Evolutionary conservation across 2,888 invertebrate genomes (phyloP), one percentile per base, ranked within the genome.

Genomic region (Hirtodrosophila duncani): DNA sequence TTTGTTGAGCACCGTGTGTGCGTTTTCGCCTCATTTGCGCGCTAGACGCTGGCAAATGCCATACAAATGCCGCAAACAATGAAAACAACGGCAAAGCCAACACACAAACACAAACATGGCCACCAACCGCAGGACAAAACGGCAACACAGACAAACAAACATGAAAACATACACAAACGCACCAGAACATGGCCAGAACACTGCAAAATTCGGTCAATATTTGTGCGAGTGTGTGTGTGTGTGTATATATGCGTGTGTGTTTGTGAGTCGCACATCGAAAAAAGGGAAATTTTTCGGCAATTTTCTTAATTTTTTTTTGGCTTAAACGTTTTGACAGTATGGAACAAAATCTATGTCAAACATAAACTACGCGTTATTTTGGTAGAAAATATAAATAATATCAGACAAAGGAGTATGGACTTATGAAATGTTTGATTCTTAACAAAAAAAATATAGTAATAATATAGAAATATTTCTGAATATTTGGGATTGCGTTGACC

Each of bases 151-250:
- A 43, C 43, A 44, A 26, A 57, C 27, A 49, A 66, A 57, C 56
- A 63, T 14, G 14, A 14, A 18, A 16, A 20, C 18, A 26, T 10
- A n/a, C n/a, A n/a, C n/a, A n/a, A n/a, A n/a, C 17, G 16, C 23
- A 21, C 31, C 11, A 13, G 34, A 38, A 20, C 13, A 9, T 45
- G 55, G 30, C 52, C 41, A 63, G 6, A 38, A 60, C 63, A 50
- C 37, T 59, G 48, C 53, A 49, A 78, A 81, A 71, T 81, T 79
- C 75, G 79, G 75, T 75, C 81, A 75, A 75, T 75, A 75, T 75
- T 81, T 75, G 41, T 38, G 51, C 34, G 9, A 17, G 18, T 34
- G 8, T 42, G 17, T 26, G 9, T 36, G 10, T 34, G 17, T 27
- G 13, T 30, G 8, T 31, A 14, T 31, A 9, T 51, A 26, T 44